A percentile compares a stretch with the other conserved stretches of the same genome.
These are phyloP conservation scores for Temnothorax rugatulus DNA, from an alignment of 2,888 invertebrate genomes.

Conservation along the genomic window DNA sequence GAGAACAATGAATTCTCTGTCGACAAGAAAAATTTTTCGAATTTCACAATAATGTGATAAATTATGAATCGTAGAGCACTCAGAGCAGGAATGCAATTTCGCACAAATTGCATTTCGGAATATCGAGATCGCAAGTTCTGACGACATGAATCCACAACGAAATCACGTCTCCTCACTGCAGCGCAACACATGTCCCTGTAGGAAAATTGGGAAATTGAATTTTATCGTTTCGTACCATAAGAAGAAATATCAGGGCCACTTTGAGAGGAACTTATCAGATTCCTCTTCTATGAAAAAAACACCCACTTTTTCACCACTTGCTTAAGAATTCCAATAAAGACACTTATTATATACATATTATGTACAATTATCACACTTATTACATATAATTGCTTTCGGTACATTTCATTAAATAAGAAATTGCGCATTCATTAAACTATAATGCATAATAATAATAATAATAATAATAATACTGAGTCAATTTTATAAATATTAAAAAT, in stretches of 20 bases:
- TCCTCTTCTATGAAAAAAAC: neutral
- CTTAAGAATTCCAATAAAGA: neutral
- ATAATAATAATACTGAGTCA: neutral
- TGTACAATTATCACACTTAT: neutral
- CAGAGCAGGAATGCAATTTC: conserved; percentile 39
- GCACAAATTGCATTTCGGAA: conserved; percentile 40
- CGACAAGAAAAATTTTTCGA: conserved; percentile 23
- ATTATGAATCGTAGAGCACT: conserved; percentile 40
- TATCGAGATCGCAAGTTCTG: conserved; percentile 45
- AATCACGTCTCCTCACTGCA: conserved; percentile 62
- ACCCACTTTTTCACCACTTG: neutral
- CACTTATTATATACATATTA: neutral
- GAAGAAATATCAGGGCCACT: conserved; percentile 51
- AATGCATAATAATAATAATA: neutral
- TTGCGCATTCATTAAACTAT: neutral
- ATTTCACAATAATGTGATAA: conserved; percentile 41
- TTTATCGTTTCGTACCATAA: conserved; percentile 47
- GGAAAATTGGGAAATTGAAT: conserved; percentile 77
- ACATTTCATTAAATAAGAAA: neutral
- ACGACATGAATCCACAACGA: conserved; percentile 67
- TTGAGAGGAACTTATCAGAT: conserved; percentile 34
- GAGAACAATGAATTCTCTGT: conserved; percentile 6
- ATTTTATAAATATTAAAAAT: neutral
- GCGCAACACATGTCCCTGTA: conserved; percentile 56
- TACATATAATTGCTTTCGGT: neutral